phyloP scores from a whole-genome alignment of 2,113 vertebrate genomes.

The Sinocyclocheilus anshuiensis region DNA sequence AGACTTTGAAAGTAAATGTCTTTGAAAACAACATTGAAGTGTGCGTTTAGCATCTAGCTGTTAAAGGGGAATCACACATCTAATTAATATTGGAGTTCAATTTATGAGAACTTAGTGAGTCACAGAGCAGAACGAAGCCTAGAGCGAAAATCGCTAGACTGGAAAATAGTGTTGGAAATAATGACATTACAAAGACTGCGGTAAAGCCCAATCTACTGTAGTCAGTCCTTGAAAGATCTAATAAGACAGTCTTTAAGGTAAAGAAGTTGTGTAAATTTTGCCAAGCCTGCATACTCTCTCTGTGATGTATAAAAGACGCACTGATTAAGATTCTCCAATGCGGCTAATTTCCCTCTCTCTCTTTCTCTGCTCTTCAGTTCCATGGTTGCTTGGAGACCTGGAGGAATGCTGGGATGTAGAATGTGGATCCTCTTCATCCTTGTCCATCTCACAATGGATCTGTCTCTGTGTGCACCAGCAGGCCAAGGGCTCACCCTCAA shows the following conservation, averaged over 20 bases:
- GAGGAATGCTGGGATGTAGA: conserved; percentile 72
- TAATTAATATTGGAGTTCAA: conserved; percentile 62
- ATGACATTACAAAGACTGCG: conserved; percentile 24
- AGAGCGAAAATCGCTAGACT: conserved; percentile 35
- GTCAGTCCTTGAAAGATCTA: neutral
- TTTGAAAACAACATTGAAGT: conserved; percentile 42
- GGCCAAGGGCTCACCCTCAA: conserved; percentile 71
- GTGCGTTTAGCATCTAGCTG: conserved; percentile 52
- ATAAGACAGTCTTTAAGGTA: conserved; percentile 11
- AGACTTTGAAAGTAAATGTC: conserved; percentile 17
- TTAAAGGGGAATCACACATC: conserved; percentile 46
- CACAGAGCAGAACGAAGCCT: conserved; percentile 54
- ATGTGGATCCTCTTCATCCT: conserved; percentile 79
- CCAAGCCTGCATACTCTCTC: conserved; percentile 17
- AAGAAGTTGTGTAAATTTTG: neutral
- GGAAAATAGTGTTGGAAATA: conserved; percentile 54
- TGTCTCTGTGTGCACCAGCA: conserved; percentile 74
- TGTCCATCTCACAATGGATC: conserved; percentile 80
- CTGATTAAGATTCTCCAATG: conserved; percentile 27
- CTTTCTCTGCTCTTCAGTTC: conserved; percentile 66
- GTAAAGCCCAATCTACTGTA: conserved; percentile 18
- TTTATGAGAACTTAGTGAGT: conserved; percentile 55
- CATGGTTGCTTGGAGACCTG: conserved; percentile 70
- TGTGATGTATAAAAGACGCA: conserved; percentile 23
- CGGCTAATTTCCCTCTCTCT: conserved; percentile 47